A percentile compares a stretch with the other conserved stretches of the same genome.
phyloP scores from a whole-genome alignment of 1,140 invertebrate species.

The Pararge aegeria region DNA sequence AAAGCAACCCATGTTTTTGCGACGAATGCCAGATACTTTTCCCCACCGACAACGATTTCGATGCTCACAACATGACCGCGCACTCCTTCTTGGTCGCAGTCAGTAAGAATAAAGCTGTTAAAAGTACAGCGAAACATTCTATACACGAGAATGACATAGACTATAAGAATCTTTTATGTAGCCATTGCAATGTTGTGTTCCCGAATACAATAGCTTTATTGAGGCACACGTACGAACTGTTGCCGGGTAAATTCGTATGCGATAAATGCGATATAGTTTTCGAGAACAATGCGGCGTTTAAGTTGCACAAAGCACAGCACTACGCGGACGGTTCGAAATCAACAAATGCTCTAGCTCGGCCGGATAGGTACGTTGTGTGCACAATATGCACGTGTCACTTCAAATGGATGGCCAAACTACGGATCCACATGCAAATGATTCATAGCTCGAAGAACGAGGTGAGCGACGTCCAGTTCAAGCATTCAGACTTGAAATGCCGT shows the following conservation, averaged over 20 bases:
- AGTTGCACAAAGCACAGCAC: background rate
- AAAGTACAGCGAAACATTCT: constrained; percentile 28
- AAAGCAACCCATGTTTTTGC: constrained; percentile 40
- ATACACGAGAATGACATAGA: background rate
- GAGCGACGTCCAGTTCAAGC: background rate
- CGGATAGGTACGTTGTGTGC: background rate
- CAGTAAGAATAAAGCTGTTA: constrained; percentile 31
- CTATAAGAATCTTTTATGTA: constrained; percentile 23
- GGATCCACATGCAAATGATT: background rate
- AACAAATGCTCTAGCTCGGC: background rate
- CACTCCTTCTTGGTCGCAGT: constrained; percentile 51
- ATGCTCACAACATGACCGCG: constrained; percentile 42
- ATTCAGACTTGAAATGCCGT: background rate
- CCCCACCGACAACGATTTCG: constrained; percentile 44
- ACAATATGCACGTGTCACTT: constrained; percentile 3
- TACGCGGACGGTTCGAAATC: background rate
- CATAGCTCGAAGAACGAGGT: background rate
- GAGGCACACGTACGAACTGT: constrained; percentile 42
- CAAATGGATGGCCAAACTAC: background rate
- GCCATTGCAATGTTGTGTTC: constrained; percentile 44
- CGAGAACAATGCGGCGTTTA: background rate
- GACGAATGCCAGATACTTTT: constrained; percentile 45
- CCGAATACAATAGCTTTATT: constrained; percentile 35
- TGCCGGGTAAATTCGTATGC: constrained; percentile 24
- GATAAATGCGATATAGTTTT: constrained; percentile 11